These are phyloP conservation scores for Ariolimax columbianus DNA, from an alignment of 2,888 invertebrate genomes.

Conservation along the genomic window DNA sequence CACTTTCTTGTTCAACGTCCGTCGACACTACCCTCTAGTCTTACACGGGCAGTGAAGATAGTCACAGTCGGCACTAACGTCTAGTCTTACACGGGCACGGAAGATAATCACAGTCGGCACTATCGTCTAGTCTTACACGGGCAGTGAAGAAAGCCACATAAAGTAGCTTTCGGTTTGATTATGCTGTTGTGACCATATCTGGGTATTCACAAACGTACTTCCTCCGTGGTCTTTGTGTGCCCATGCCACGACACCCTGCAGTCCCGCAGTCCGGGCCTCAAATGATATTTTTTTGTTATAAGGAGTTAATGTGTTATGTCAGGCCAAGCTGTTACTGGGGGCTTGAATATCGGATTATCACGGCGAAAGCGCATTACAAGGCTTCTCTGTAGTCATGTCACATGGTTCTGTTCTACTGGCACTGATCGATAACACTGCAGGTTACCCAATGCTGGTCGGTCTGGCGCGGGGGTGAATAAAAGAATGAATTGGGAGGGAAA, in stretches of 20 bases:
- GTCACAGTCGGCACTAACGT: too few relatives aligned
- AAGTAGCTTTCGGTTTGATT: too few relatives aligned
- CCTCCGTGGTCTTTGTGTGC: constrained; percentile 21
- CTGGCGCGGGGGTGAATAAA: not conserved
- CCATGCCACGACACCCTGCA: not conserved
- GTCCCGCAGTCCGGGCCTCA: not conserved
- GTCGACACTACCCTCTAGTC: too few relatives aligned
- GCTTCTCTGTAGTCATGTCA: not conserved
- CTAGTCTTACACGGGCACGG: too few relatives aligned
- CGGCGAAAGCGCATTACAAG: constrained; percentile 16
- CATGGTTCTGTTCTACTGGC: not conserved
- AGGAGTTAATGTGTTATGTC: constrained; percentile 32
- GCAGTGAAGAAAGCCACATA: too few relatives aligned
- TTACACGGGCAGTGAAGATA: too few relatives aligned
- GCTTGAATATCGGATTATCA: constrained; percentile 14
- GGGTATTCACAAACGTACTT: not conserved
- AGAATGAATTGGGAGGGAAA: not conserved
- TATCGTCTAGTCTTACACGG: too few relatives aligned
- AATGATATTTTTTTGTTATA: not conserved
- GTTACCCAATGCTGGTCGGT: constrained; percentile 21
- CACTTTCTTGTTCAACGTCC: too few relatives aligned
- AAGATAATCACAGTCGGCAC: too few relatives aligned
- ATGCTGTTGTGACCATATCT: not conserved
- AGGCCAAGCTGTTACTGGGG: constrained; percentile 25
- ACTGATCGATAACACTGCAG: constrained; percentile 16